Conservation (phyloP, 2,113 vertebrate genomes). For the Syrmaticus mikado region DNA sequence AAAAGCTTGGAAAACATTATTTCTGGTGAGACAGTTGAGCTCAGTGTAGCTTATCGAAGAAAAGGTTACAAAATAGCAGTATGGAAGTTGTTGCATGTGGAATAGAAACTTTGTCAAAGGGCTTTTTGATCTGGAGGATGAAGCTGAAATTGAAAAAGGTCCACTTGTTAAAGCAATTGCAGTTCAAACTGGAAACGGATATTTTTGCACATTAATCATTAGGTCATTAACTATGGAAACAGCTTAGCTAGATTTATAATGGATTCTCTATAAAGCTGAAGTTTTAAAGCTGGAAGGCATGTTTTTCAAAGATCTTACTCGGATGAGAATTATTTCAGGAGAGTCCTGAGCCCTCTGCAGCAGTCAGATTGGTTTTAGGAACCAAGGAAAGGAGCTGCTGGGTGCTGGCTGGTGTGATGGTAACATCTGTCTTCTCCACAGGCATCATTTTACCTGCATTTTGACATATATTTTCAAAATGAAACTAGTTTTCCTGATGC, state of each 20-base stretch:
- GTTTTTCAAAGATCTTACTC: neutral
- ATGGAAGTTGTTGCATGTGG: neutral
- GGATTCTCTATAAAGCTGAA: neutral
- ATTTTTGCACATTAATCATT: neutral
- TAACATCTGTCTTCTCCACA: neutral
- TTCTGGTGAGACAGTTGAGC: neutral
- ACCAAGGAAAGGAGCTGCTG: rapidly evolving
- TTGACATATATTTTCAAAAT: too few relatives aligned
- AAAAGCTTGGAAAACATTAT: neutral
- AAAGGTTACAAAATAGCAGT: neutral
- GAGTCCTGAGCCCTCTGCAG: neutral
- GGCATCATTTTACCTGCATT: neutral
- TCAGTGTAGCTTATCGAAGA: neutral
- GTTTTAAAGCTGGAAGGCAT: neutral
- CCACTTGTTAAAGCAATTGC: neutral
- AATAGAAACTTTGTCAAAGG: neutral
- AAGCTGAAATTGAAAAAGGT: neutral
- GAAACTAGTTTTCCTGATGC: rapidly evolving
- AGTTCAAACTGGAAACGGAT: neutral
- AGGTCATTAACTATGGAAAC: neutral
- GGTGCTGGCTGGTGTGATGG: neutral
- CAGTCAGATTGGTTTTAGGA: neutral
- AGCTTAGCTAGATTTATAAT: neutral
- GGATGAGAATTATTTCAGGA: neutral
- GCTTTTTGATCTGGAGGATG: neutral